Conservation (phyloP, 2,888 invertebrate genomes). For the Strigamia crassipes region DNA sequence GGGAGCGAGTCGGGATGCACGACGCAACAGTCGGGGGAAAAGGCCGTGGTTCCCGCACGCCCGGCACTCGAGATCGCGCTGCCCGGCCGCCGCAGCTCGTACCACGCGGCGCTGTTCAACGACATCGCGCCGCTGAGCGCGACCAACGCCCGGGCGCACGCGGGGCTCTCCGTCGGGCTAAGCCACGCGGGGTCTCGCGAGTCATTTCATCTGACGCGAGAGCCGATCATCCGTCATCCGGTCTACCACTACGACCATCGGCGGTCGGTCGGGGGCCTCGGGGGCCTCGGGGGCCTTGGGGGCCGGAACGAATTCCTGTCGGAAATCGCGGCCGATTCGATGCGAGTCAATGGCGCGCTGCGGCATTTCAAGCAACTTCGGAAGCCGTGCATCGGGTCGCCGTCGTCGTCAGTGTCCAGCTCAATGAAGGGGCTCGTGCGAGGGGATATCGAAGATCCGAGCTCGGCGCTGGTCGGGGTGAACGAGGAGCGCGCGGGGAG, state of each 20-base stretch:
- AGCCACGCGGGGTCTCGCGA: constrained; percentile 84
- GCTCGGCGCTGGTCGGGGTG: constrained; percentile 87
- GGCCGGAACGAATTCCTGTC: constrained; percentile 84
- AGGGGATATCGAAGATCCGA: constrained; percentile 69
- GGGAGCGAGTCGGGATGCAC: constrained; percentile 22
- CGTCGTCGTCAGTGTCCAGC: constrained; percentile 94
- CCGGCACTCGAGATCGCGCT: constrained; percentile 82
- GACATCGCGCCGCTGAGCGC: neutral
- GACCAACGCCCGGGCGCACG: neutral
- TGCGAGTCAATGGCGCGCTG: constrained; percentile 95
- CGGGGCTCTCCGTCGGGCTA: too few relatives aligned
- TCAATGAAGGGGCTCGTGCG: constrained; percentile 57
- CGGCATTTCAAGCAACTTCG: constrained; percentile 95
- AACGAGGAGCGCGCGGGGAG: constrained; percentile 84
- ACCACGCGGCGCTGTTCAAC: constrained; percentile 56
- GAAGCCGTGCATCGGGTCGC: constrained; percentile 80
- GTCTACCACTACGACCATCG: constrained; percentile 53
- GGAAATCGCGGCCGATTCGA: constrained; percentile 92
- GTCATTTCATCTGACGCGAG: constrained; percentile 70
- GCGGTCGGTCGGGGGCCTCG: constrained; percentile 65
- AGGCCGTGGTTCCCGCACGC: constrained; percentile 60
- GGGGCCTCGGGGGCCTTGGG: too few relatives aligned
- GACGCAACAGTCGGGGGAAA: neutral
- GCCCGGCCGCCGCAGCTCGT: constrained; percentile 67
- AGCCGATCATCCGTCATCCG: constrained; percentile 82